Evolutionary conservation across 2,113 vertebrate species (phyloP).

Genomic region (Lepidothrix coronata): DNA sequence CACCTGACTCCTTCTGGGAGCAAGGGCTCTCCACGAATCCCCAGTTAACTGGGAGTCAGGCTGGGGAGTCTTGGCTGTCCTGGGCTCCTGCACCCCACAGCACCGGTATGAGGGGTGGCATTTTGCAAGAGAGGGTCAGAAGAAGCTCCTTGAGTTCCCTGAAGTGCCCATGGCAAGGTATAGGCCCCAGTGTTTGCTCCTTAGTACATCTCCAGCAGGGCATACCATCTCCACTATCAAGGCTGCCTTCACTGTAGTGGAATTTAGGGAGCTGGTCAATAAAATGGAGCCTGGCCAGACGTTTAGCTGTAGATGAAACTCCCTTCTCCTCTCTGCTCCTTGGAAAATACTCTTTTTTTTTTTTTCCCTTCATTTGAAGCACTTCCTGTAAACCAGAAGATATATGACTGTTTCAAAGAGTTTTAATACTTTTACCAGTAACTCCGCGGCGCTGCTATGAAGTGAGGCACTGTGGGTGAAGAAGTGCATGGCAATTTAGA

Average conservation of each 20-base stretch:
- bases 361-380: not conserved
- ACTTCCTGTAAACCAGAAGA: slow-evolving; percentile 68
- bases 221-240: not conserved
- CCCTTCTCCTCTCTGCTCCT: not conserved
- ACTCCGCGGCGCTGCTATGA: not conserved
- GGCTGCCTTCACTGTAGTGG: rapidly evolving
- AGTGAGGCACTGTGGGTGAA: slow-evolving; percentile 35
- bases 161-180: not conserved
- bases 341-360: not conserved
- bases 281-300: not conserved
- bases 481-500: slow-evolving; percentile 58
- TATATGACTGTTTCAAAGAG: slow-evolving; percentile 43
- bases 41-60: not conserved
- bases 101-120: not conserved
- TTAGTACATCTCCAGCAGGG: not conserved
- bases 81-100: not conserved
- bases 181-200: not conserved
- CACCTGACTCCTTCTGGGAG: not conserved
- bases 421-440: slow-evolving; percentile 69
- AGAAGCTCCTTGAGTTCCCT: not conserved
- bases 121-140: not conserved
- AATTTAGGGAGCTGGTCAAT: not conserved
- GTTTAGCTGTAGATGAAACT: not conserved
- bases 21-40: not conserved
- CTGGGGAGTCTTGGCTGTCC: not conserved